Evolutionary conservation across 2,113 vertebrate species (phyloP).

Genomic region (Platichthys flesus): DNA sequence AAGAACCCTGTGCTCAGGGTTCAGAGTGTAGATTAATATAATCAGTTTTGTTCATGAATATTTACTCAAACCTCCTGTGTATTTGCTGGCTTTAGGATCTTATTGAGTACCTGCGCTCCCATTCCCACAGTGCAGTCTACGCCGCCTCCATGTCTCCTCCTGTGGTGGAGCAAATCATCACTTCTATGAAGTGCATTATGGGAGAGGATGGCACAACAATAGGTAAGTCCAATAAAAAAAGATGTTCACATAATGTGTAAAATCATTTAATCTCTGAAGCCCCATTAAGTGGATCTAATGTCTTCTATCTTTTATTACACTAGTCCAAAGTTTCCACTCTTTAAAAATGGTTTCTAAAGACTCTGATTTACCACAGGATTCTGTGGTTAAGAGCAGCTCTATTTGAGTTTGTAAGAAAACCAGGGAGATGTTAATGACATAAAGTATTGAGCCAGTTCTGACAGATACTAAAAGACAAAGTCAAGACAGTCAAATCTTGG

Average conservation of each 20-base stretch:
- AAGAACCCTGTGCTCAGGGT: not conserved
- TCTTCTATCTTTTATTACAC: too few species aligned
- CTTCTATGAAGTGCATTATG: constrained; percentile 97
- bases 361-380: not conserved
- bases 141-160: constrained; percentile 93
- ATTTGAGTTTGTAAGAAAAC: not conserved
- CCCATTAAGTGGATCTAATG: too few species aligned
- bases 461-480: not conserved
- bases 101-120: constrained; percentile 90
- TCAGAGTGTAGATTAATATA: not conserved
- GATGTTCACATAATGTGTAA: not conserved
- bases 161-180: constrained; percentile 91
- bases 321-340: too few species aligned
- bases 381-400: too few species aligned
- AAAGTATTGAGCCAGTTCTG: not conserved
- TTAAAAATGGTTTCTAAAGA: not conserved
- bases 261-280: too few species aligned
- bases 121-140: constrained; percentile 93
- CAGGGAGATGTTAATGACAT: not conserved
- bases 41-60: not conserved
- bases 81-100: constrained; percentile 82
- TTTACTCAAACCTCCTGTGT: constrained; percentile 21
- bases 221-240: constrained; percentile 72
- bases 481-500: not conserved
- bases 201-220: constrained; percentile 91